These are phyloP conservation scores for Neoscelio sp. DNA, from an alignment of 2,888 invertebrate species.

Conservation along the genomic window DNA sequence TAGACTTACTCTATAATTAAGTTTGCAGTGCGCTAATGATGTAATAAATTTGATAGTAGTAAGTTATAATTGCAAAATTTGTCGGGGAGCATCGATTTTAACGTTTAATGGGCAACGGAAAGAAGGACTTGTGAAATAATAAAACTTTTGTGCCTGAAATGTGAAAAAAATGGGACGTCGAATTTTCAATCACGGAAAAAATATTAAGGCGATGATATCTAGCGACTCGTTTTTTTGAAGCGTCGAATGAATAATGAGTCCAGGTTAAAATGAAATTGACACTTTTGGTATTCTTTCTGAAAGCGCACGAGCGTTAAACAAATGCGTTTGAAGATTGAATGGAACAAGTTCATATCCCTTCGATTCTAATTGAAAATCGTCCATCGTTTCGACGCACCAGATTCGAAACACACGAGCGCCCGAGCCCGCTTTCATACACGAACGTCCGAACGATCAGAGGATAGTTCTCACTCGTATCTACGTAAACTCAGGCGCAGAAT, in stretches of 20 bases:
- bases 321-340: constrained; percentile 76
- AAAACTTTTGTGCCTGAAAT: constrained; percentile 12
- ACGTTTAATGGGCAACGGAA: background rate
- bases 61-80: constrained; percentile 40
- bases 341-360: constrained; percentile 69
- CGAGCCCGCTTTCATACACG: constrained; percentile 64
- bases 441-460: constrained; percentile 62
- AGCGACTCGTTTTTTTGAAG: constrained; percentile 53
- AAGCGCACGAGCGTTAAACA: constrained; percentile 72
- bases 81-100: background rate
- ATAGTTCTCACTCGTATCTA: constrained; percentile 72
- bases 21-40: constrained; percentile 30
- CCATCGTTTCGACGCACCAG: constrained; percentile 66
- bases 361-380: constrained; percentile 78
- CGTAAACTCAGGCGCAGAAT: constrained; percentile 77
- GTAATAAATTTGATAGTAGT: constrained; percentile 25
- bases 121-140: constrained; percentile 31
- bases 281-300: constrained; percentile 67
- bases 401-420: constrained; percentile 65
- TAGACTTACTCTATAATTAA: constrained; percentile 3
- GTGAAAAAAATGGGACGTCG: constrained; percentile 1
- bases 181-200: constrained; percentile 30
- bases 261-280: constrained; percentile 66
- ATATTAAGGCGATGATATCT: constrained; percentile 39
- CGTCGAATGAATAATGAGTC: constrained; percentile 60